Base-by-base conservation (phyloP, 2,888 invertebrate species). In the Heliconius sara region DNA sequence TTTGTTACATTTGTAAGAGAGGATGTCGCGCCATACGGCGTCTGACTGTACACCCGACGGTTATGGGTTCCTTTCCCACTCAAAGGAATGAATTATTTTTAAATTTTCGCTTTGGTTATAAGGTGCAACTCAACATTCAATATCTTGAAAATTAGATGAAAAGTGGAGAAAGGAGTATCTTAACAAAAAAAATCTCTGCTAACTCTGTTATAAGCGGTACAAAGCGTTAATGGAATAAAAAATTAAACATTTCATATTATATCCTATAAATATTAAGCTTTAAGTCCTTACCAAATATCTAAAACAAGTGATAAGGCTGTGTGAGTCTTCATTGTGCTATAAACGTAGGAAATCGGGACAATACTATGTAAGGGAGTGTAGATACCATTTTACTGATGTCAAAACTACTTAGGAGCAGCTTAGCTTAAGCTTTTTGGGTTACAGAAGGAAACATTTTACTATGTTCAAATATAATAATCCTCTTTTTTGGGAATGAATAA, bases 321-420 rank as follows among this genome's bases (percentile, higher is more conserved):
- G 2, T n/a, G 16, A 57, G 72, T 57, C 25, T 12, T 57, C 57
- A 57, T 34, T 60, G 30, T 27, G 30, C 13, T 73, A 34, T 73
- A n/a, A 73, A 12, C 30, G 72, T 52, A 57, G 52, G 19, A 52
- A 72, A 57, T 68, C 10, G 25, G 16, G 6, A 68, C 68, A 39
- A 30, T n/a, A 30, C 30, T 12, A 30, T 77, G 30, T 47, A 47
- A 77, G 30, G 77, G 71, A 47, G 65, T 13, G 63, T 25, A 71
- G 70, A 77, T 77, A 77, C 60, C 43, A 60, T 22, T 70, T 77
- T 47, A 63, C 1, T 70, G 70, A 67, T 34, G 27, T 71, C 27
- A 77, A 70, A 70, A 60, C 70, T 60, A 70, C 71, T 63, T 30
- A 73, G 6, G 30, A 25, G 25, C 43, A 47, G 63, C 60, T 60